Base-by-base conservation (phyloP, 2,797 vertebrate species). In the Gymnothorax reevesii region DNA sequence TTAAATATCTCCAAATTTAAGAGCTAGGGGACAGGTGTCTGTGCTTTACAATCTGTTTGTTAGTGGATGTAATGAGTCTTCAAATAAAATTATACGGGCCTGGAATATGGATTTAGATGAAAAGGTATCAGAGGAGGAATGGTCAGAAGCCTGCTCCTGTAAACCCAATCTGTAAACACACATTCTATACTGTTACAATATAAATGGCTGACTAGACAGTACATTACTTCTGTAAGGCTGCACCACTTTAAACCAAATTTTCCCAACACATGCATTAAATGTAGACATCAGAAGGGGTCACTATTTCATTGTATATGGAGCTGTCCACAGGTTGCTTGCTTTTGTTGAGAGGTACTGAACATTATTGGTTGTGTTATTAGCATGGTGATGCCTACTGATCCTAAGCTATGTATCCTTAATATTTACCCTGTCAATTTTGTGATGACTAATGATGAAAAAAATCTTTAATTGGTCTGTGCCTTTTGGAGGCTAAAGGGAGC, bases 231-330 rank as follows among this genome's bases (percentile, higher is more conserved):
- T 7, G 59, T 33, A 33, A 84, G 22, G 52, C 49, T 84, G 59
- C 83, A 64, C 20, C 83, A 64, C 83, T 84, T 84, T 66, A 84
- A 66, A 10, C 60, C 83, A 4, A 84, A 64, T 52, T 49, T 84
- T 27, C 83, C 83, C 22, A 27, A 84, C 57, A 64, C 27, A 15
- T 84, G 83, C 33, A n/a, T 62, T 60, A 84, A 84, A 84, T 62
- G 57, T 84, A 62, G 49, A 27, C 57, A n/a, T n/a, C n/a, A n/a
- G n/a, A n/a, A n/a, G n/a, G n/a, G n/a, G n/a, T 52, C 55, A 49
- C 17, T 80, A 33, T 86, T 59, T 55, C 85, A 86, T 55, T 80
- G 73, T 52, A 86, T 62, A 33, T 86, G 85, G 71, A 57, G 80
- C 52, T 80, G 73, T 52, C 55, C 10, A n/a, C 79, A 82, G 85